Evolutionary conservation across 2,797 vertebrate species (phyloP), one percentile per base, ranked within the genome.

Genomic region (Bovichtus diacanthus): DNA sequence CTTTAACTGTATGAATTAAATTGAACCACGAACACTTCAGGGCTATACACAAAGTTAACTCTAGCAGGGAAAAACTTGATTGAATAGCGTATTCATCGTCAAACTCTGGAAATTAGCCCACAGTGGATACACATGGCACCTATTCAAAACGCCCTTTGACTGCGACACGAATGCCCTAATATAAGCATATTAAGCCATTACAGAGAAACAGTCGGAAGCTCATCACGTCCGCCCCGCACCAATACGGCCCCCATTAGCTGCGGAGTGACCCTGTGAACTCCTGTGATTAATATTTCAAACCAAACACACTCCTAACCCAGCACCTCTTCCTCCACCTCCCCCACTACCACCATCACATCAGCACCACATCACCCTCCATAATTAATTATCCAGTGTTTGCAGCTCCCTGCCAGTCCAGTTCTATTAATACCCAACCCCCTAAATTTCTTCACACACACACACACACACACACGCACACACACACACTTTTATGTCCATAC

Each of bases 251-350:
- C 84, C 88, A 92, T 94, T 92, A 93, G 87, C 83, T 74, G 73
- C 55, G 5, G 75, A n/a, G 64, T 88, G 89, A 93, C 90, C 90
- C 86, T 55, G 54, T 80, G 78, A 86, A 74, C 90, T 64, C 49
- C 51, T 65, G 78, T 89, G 85, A 93, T 93, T 90, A 92, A 93
- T 93, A 92, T 90, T 93, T 92, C 75, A 93, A 70, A 80, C 80
- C 82, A 84, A 90, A 89, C 82, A 86, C 78, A 77, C 67, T 76
- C 70, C 80, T 72, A 81, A 80, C 51, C 66, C 63, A 38, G 68
- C 83, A 78, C 70, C 87, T 76, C 73, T 50, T 46, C 70, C 64
- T 54, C 74, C 70, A 63, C 50, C 75, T 64, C 67, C 66, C 43
- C 66, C 18, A 43, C 72, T 29, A 38, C 49, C 55, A 73, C 72